Percentiles rank a stretch among this genome's conserved stretches.
These are phyloP conservation scores for Drosophila austrosaltans DNA, from an alignment of 2,888 invertebrate genomes.

Conservation along the genomic window DNA sequence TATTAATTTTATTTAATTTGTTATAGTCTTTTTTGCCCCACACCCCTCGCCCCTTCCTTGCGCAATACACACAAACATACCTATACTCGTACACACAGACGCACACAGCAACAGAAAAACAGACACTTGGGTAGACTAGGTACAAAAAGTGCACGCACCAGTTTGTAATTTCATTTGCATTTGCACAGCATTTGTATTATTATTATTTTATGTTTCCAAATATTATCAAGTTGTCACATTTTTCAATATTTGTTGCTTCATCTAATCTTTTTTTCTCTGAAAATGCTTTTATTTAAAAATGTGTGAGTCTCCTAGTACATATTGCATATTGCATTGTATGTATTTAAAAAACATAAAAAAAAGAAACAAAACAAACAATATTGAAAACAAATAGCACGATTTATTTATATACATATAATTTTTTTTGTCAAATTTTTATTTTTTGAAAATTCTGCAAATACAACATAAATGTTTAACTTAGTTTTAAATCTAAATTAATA, in stretches of 20 bases:
- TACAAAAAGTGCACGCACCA: constrained; percentile 55
- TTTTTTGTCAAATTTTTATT: constrained; percentile 46
- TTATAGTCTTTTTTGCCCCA: constrained; percentile 56
- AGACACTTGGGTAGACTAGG: constrained; percentile 43
- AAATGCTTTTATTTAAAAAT: constrained; percentile 50
- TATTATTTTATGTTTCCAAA: constrained; percentile 7
- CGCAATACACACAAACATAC: constrained; percentile 42
- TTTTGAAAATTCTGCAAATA: constrained; percentile 55
- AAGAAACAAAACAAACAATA: background rate
- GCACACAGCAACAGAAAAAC: constrained; percentile 19
- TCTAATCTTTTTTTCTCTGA: constrained; percentile 13
- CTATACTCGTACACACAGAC: constrained; percentile 24
- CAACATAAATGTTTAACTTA: constrained; percentile 68
- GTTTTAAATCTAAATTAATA: constrained; percentile 57
- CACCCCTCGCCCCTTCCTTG: constrained; percentile 26
- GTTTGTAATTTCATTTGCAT: constrained; percentile 65
- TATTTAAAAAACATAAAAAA: constrained; percentile 24
- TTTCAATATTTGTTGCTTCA: constrained; percentile 6
- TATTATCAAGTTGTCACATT: constrained; percentile 6
- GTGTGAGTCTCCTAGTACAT: constrained; percentile 50
- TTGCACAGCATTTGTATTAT: constrained; percentile 62
- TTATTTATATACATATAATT: constrained; percentile 53
- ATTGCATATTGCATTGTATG: constrained; percentile 45
- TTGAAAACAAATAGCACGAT: constrained; percentile 39
- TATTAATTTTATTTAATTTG: constrained; percentile 68